These are phyloP conservation scores for Glaucidium brasilianum DNA, from an alignment of 2,113 vertebrate genomes.

Conservation along the genomic window DNA sequence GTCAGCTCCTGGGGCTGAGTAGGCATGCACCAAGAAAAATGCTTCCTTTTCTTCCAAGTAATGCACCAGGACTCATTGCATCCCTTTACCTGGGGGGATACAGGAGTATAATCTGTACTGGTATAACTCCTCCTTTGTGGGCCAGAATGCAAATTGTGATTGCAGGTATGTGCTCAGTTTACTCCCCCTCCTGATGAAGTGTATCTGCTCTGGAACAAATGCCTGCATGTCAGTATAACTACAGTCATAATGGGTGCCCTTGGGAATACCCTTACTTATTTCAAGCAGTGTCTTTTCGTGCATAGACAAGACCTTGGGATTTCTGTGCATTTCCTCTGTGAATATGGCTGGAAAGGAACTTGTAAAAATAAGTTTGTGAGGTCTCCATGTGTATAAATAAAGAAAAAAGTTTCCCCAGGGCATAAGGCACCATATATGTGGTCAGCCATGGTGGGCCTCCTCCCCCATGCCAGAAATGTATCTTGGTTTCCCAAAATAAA, in stretches of 20 bases:
- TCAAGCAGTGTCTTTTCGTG: background rate
- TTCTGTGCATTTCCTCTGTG: background rate
- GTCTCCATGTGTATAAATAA: background rate
- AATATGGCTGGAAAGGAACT: background rate
- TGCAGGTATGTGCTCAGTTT: background rate
- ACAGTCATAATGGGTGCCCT: background rate
- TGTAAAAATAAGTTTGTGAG: background rate
- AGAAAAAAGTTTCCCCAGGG: background rate
- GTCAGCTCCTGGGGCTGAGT: background rate
- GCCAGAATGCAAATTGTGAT: background rate
- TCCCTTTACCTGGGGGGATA: rapidly evolving
- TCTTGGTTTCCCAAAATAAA: background rate
- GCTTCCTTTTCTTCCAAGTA: background rate
- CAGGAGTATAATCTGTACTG: background rate
- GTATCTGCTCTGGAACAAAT: background rate
- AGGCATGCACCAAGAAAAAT: background rate
- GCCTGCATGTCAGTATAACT: background rate
- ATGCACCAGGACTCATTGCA: background rate
- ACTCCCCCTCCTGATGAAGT: background rate
- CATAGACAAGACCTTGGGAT: background rate
- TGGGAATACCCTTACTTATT: background rate
- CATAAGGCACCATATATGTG: background rate
- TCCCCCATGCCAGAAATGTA: background rate
- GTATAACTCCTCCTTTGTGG: background rate
- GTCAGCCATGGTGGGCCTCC: background rate